phyloP scores from a whole-genome alignment of 2,797 vertebrate genomes.

The Vipera latastei region DNA sequence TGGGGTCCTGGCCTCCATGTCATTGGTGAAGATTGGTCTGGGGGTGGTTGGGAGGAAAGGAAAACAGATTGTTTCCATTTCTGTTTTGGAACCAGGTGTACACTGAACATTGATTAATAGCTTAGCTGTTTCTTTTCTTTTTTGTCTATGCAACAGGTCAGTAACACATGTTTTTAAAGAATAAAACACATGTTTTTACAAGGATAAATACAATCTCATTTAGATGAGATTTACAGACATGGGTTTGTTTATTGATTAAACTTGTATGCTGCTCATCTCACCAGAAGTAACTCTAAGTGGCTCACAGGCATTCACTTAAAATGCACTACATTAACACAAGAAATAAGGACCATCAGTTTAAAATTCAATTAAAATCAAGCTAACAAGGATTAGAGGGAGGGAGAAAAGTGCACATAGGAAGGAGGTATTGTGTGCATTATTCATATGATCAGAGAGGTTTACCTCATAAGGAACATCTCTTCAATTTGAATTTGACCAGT shows the following conservation, averaged over 20 bases:
- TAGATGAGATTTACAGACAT: not conserved
- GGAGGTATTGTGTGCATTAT: not conserved
- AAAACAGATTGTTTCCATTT: constrained; percentile 29
- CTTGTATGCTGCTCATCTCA: not conserved
- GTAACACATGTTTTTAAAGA: not conserved
- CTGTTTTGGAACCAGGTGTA: not conserved
- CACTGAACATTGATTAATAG: not conserved
- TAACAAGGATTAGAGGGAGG: not conserved
- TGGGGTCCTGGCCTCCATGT: constrained; percentile 40
- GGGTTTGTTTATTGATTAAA: not conserved
- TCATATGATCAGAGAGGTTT: not conserved
- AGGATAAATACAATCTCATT: not conserved
- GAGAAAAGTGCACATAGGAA: not conserved
- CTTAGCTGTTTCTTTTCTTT: not conserved
- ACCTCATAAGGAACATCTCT: not conserved
- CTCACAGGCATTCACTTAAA: not conserved
- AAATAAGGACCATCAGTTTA: not conserved
- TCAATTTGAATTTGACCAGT: not conserved
- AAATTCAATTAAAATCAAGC: not conserved
- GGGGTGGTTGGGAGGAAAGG: too few relatives aligned
- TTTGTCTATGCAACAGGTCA: not conserved
- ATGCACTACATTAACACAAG: not conserved
- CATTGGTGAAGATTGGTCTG: constrained; percentile 40
- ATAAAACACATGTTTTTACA: not conserved
- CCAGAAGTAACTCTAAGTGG: not conserved